These are phyloP conservation scores for Dynastes grantii DNA, from an alignment of 2,888 invertebrate genomes.

Conservation along the genomic window DNA sequence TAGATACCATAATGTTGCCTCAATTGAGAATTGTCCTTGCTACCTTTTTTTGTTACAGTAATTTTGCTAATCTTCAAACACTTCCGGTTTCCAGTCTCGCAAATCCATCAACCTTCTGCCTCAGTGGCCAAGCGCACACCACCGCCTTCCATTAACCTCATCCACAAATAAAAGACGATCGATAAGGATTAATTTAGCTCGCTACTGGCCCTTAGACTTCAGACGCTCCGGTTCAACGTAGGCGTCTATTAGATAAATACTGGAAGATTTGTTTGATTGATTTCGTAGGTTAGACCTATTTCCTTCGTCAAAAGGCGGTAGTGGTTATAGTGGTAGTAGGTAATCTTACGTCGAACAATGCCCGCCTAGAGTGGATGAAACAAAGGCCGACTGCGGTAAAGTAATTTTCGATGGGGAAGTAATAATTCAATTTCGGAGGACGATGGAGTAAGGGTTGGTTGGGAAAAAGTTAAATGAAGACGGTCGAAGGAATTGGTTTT, in stretches of 20 bases:
- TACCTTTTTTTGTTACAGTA: too few species aligned
- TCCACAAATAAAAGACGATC: neutral
- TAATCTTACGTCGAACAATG: conserved; percentile 10
- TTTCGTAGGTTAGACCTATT: conserved; percentile 25
- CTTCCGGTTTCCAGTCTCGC: too few species aligned
- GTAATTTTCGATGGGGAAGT: conserved; percentile 26
- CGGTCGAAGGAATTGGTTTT: neutral
- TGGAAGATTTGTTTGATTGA: conserved; percentile 25
- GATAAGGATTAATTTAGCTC: neutral
- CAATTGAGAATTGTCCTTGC: too few species aligned
- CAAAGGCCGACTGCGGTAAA: conserved; percentile 2
- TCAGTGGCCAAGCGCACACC: neutral
- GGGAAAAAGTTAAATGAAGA: neutral
- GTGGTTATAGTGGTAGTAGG: neutral
- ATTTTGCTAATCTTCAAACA: neutral
- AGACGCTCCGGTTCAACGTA: neutral
- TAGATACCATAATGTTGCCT: too few species aligned
- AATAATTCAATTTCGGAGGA: conserved; percentile 24
- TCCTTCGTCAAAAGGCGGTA: conserved; percentile 3
- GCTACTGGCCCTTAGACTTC: too few species aligned
- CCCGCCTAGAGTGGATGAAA: neutral
- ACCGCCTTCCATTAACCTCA: neutral
- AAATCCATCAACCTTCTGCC: neutral
- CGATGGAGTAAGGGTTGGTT: neutral
- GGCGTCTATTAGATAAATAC: conserved; percentile 29